Evolutionary conservation across 2,797 vertebrate species (phyloP).

Genomic region (Pseudomugil gertrudae): DNA sequence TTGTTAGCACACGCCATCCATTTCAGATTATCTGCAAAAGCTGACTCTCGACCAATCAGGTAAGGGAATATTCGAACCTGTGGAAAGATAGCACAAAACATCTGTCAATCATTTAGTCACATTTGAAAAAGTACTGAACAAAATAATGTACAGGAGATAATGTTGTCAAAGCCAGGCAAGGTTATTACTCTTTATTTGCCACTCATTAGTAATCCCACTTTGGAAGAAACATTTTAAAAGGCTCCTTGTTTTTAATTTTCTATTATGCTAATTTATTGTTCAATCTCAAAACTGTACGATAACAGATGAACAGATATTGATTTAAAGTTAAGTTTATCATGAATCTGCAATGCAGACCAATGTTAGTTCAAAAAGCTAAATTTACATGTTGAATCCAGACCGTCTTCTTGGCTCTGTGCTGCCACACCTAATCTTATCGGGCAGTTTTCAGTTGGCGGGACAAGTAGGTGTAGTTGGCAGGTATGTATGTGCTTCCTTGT

Average conservation of each 20-base stretch:
- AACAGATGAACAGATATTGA: conserved; percentile 3
- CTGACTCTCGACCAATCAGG: conserved; percentile 96
- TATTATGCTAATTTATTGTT: conserved; percentile 13
- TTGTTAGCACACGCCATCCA: conserved; percentile 99
- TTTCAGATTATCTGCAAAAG: conserved; percentile 97
- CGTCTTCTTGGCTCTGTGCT: conserved; percentile 39
- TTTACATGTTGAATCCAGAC: conserved; percentile 12
- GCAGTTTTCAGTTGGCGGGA: conserved; percentile 42
- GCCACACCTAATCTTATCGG: conserved; percentile 52
- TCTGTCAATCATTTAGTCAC: conserved; percentile 72
- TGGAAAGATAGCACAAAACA: conserved; percentile 62
- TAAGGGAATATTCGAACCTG: conserved; percentile 98
- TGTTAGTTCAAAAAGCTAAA: conserved; percentile 29
- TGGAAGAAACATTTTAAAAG: conserved; percentile 9
- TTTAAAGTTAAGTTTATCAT: conserved; percentile 9
- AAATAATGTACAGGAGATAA: conserved; percentile 57
- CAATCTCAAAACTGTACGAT: conserved; percentile 20
- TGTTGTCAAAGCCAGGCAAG: conserved; percentile 24
- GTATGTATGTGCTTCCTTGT: conserved; percentile 42
- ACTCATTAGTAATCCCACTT: conserved; percentile 47
- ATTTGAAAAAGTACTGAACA: conserved; percentile 49
- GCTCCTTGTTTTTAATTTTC: conserved; percentile 28
- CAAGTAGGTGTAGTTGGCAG: conserved; percentile 66
- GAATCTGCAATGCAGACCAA: conserved; percentile 21
- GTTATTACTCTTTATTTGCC: conserved; percentile 43